Base-by-base conservation (phyloP, 2,888 invertebrate genomes). In the Barypeithes pellucidus region DNA sequence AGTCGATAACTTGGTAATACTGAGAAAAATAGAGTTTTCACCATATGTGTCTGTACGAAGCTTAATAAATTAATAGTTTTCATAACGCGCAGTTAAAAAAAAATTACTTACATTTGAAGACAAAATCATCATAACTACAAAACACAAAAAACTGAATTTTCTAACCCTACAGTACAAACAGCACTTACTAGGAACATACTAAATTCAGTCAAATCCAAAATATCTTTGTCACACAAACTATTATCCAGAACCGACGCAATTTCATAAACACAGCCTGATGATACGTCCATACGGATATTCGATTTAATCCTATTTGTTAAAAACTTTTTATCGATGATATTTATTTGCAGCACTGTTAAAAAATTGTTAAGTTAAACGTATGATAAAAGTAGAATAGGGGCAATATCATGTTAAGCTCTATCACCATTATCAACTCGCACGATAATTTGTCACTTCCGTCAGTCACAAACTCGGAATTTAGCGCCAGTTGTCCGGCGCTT, bases 101-200 rank as follows among this genome's bases (percentile, higher is more conserved):
- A 45, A 43, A 69, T 24, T 76, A 76, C 76, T 76, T 76, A 76
- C 75, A 73, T 76, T 76, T 75, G 76, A 76, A 75, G 76, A 75
- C 76, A 76, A 75, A 71, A 76, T 76, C 76, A 76, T 76, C 74
- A 75, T 76, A 75, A 71, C 67, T 75, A 76, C 60, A 71, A 74
- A 66, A 39, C 73, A 74, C 72, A 74, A 68, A 66, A 74, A 73
- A 63, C 67, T 67, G 63, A 72, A 57, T 59, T 45, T 41, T 24
- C 73, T 73, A 76, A 76, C 62, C 63, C 72, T 73, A 76, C 67
- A 72, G 67, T 68, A 75, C 72, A 72, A 75, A 73, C 72, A 57
- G 41, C 76, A 76, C 76, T 76, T 76, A 76, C 76, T 72, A 76
- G 76, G 72, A 74, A 76, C 76, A 76, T 76, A 66, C 73, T 72